These are phyloP conservation scores for Phalangium opilio DNA, from an alignment of 2,888 invertebrate species.

Conservation along the genomic window DNA sequence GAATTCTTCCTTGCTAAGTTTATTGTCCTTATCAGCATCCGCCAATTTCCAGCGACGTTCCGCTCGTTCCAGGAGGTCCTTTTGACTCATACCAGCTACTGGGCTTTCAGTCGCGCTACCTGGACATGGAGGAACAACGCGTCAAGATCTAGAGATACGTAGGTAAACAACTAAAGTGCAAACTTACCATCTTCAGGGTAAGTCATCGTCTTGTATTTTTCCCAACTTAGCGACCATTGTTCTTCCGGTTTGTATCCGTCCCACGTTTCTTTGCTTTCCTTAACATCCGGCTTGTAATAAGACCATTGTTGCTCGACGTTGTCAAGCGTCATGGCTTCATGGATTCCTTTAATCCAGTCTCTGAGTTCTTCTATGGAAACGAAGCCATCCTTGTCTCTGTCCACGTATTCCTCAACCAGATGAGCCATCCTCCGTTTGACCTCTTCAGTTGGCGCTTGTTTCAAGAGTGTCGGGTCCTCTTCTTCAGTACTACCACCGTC, in stretches of 20 bases:
- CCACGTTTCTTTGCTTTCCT: slow-evolving; percentile 19
- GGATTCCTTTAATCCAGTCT: slow-evolving; percentile 18
- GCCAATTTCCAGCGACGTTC: slow-evolving; percentile 22
- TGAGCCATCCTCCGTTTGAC: slow-evolving; percentile 12
- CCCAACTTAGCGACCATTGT: slow-evolving; percentile 21
- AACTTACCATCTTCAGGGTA: slow-evolving; percentile 20
- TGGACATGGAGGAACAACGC: too few species aligned
- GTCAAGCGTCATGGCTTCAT: slow-evolving; percentile 19
- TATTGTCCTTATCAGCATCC: slow-evolving; percentile 20
- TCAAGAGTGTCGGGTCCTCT: too few species aligned
- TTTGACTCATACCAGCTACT: slow-evolving; percentile 11
- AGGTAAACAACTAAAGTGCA: neutral
- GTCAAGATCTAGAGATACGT: too few species aligned
- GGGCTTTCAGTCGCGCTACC: neutral
- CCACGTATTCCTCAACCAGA: slow-evolving; percentile 15
- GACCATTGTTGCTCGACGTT: slow-evolving; percentile 23
- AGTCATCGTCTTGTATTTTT: slow-evolving; percentile 21
- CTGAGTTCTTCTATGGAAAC: slow-evolving; percentile 19
- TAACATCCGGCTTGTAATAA: slow-evolving; percentile 20
- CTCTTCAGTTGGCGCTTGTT: slow-evolving; percentile 5
- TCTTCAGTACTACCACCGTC: too few species aligned
- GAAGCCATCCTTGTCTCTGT: slow-evolving; percentile 12
- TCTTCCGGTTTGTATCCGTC: slow-evolving; percentile 20
- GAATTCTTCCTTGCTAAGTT: slow-evolving; percentile 21
- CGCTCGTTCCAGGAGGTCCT: slow-evolving; percentile 18